A percentile compares a stretch with the other conserved stretches of the same genome.
Evolutionary conservation across 2,888 invertebrate species (phyloP).

Genomic region (Acleris sparsana): DNA sequence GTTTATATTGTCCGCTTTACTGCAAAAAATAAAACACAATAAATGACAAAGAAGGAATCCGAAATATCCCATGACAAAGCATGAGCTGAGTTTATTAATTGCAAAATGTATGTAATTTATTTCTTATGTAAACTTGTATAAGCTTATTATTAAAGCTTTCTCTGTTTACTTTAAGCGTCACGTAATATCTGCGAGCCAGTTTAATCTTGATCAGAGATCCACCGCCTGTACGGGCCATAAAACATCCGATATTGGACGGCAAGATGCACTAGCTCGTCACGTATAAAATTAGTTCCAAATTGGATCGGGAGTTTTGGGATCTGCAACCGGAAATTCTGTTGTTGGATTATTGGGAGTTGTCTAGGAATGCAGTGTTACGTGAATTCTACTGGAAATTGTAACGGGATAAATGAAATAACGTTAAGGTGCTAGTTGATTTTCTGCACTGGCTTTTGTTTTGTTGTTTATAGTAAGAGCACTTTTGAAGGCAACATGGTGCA

Average conservation of each 20-base stretch:
- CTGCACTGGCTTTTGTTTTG: too few relatives aligned
- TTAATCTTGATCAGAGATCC: slow-evolving; percentile 9
- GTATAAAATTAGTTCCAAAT: slow-evolving; percentile 34
- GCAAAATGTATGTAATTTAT: too few relatives aligned
- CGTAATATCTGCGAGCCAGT: slow-evolving; percentile 6
- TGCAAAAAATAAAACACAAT: too few relatives aligned
- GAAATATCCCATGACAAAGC: too few relatives aligned
- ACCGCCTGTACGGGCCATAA: slow-evolving; percentile 26
- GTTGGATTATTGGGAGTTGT: background rate
- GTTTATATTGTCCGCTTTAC: too few relatives aligned
- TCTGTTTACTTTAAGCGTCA: background rate
- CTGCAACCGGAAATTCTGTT: slow-evolving; percentile 14
- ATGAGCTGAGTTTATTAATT: too few relatives aligned
- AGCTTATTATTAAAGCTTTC: background rate
- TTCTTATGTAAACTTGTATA: too few relatives aligned
- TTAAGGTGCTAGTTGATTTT: too few relatives aligned
- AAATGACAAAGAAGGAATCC: too few relatives aligned
- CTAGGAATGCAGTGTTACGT: background rate
- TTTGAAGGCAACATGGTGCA: too few relatives aligned
- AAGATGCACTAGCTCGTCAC: slow-evolving; percentile 32
- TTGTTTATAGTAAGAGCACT: too few relatives aligned
- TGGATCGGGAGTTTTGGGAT: slow-evolving; percentile 19
- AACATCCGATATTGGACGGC: slow-evolving; percentile 33
- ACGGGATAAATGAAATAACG: too few relatives aligned
- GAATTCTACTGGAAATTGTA: background rate